Conservation (phyloP, 2,888 invertebrate genomes). For the Phorcus lineatus region DNA sequence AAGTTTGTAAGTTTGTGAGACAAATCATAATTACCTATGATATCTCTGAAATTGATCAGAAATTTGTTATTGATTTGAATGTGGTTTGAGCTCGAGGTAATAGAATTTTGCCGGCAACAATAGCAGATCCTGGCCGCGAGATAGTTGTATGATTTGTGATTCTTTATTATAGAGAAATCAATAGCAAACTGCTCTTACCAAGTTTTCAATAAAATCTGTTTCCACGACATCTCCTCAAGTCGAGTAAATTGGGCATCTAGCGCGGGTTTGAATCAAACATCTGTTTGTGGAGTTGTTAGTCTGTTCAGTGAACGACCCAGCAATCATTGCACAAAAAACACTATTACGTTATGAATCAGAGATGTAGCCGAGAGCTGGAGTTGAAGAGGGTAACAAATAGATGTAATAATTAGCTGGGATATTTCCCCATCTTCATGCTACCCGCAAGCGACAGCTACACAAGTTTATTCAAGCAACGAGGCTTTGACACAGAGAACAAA, state of each 20-base stretch:
- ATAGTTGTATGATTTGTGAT: slow-evolving; percentile 23
- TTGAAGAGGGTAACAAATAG: slow-evolving; percentile 21
- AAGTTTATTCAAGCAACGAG: not conserved
- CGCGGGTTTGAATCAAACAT: not conserved
- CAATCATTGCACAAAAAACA: slow-evolving; percentile 16
- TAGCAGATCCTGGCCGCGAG: not conserved
- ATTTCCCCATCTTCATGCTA: not conserved
- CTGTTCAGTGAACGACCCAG: not conserved
- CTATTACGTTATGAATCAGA: slow-evolving; percentile 16
- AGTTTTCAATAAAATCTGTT: slow-evolving; percentile 18
- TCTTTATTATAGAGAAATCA: slow-evolving; percentile 22
- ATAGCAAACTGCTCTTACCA: slow-evolving; percentile 24
- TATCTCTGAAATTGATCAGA: slow-evolving; percentile 24
- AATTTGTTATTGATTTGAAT: slow-evolving; percentile 18
- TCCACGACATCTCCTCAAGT: not conserved
- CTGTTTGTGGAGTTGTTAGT: not conserved
- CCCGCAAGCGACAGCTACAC: not conserved
- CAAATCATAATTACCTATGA: slow-evolving; percentile 26
- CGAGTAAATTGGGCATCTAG: slow-evolving; percentile 2
- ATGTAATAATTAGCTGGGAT: slow-evolving; percentile 16
- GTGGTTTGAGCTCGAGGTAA: not conserved
- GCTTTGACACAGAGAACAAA: slow-evolving; percentile 4
- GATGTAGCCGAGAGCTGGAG: not conserved
- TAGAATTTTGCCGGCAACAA: not conserved
- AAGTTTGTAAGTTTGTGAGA: slow-evolving; percentile 13